Evolutionary conservation across 2,888 invertebrate species (phyloP), one percentile per base, ranked within the genome.

Genomic region (Caradrina clavipalpis): DNA sequence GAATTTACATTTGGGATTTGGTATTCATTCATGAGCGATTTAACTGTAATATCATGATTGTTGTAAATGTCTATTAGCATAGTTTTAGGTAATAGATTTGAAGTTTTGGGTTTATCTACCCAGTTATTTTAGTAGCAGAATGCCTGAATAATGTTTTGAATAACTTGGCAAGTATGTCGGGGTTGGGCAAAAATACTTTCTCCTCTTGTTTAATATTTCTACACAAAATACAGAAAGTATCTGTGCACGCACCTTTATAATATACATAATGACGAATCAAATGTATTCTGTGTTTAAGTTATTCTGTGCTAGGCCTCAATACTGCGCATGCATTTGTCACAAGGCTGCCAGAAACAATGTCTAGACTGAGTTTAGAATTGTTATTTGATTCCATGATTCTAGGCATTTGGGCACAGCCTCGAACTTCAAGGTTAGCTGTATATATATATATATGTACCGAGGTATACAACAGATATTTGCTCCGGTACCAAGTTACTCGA

Each of bases 301-400:
- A 45, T 45, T 17, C 17, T 45, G 45, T 35, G 35, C 31, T 57
- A 61, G 53, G 21, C 35, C 26, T 57, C 26, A 47, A 73, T 55
- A 68, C 39, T 58, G 47, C 35, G 49, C 59, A 73, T 47, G 26
- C 62, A 78, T 78, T 57, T 61, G 65, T 78, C 73, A 61, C 49
- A 26, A 49, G 60, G 31, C 57, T 26, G 45, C 31, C 58, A 78
- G 62, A 73, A 73, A 69, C 69, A 75, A 66, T 63, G 62, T 66
- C 66, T 69, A 78, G 77, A 60, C 75, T 51, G 54, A 57, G 70
- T 75, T 67, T 75, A 60, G 35, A 50, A 56, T 78, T 80, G 66
- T 61, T 53, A 78, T 62, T 75, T 59, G 15, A 79, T 61, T 60
- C 45, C 58, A 42, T 39, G 55, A 35, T 55, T 22, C 17, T 53